A percentile compares a stretch with the other conserved stretches of the same genome.
Evolutionary conservation across 2,888 invertebrate genomes (phyloP).

Genomic region (Galeopsomyia nigrocyanea): DNA sequence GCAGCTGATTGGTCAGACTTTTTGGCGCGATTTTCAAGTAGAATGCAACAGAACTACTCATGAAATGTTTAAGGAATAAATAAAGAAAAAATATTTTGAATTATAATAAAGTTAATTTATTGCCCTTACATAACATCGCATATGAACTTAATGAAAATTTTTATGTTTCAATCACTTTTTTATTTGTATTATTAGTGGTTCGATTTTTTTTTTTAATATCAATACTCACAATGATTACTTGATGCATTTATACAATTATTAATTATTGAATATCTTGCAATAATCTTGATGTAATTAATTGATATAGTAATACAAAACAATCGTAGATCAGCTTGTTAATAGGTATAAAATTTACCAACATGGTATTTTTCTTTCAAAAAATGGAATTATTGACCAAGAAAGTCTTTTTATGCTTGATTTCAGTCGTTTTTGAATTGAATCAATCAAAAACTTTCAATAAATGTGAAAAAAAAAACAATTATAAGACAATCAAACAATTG

Average conservation of each 20-base stretch:
- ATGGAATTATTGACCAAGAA: no score
- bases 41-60: constrained; percentile 34
- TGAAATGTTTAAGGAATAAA: constrained; percentile 49
- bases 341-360: constrained; percentile 4
- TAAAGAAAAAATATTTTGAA: constrained; percentile 44
- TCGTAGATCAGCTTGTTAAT: neutral
- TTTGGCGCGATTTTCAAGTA: neutral
- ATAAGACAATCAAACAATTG: constrained; percentile 25
- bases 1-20: no score
- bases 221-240: no score
- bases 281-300: neutral
- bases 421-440: no score
- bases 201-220: neutral
- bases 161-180: neutral
- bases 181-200: neutral
- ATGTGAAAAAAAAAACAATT: no score
- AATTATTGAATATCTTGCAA: no score
- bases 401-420: no score
- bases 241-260: no score
- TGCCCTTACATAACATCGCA: neutral
- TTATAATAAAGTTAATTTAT: constrained; percentile 25
- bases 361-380: neutral
- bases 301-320: neutral
- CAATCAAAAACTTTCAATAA: no score
- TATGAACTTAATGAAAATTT: constrained; percentile 13